These are phyloP conservation scores for Turnix velox DNA, from an alignment of 2,113 vertebrate species.

Conservation along the genomic window DNA sequence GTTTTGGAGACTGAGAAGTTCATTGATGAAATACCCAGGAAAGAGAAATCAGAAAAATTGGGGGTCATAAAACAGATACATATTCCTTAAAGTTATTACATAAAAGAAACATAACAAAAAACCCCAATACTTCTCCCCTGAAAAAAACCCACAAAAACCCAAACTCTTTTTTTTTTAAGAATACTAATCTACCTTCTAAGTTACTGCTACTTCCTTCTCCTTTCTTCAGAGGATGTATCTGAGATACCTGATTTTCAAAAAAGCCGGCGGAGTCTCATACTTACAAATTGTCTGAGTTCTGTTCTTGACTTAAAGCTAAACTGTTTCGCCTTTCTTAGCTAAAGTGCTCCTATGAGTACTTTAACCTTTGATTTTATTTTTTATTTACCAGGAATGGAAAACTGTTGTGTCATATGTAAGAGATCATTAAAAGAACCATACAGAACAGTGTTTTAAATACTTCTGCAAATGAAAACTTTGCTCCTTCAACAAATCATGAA, in stretches of 20 bases:
- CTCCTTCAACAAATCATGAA: background rate
- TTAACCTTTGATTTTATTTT: background rate
- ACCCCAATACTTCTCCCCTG: background rate
- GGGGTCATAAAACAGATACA: rapidly evolving
- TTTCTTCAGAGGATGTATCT: background rate
- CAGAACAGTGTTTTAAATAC: background rate
- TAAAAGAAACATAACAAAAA: background rate
- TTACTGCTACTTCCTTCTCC: background rate
- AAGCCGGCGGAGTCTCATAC: background rate
- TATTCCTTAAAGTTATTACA: background rate
- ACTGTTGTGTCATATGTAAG: background rate
- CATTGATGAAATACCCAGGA: background rate
- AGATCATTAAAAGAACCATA: background rate
- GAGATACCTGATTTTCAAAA: background rate
- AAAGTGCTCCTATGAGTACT: background rate
- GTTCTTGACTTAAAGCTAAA: background rate
- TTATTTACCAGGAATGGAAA: background rate
- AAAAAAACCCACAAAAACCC: background rate
- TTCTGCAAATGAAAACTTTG: background rate
- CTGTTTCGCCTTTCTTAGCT: background rate
- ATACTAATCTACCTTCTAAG: background rate
- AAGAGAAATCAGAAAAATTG: background rate
- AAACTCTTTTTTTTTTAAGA: too few relatives aligned
- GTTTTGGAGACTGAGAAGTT: background rate
- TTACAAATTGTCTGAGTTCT: background rate